Percentiles rank a stretch among this genome's conserved stretches.
Conservation (phyloP, 2,888 invertebrate species). For the Adelognathus sp. region DNA sequence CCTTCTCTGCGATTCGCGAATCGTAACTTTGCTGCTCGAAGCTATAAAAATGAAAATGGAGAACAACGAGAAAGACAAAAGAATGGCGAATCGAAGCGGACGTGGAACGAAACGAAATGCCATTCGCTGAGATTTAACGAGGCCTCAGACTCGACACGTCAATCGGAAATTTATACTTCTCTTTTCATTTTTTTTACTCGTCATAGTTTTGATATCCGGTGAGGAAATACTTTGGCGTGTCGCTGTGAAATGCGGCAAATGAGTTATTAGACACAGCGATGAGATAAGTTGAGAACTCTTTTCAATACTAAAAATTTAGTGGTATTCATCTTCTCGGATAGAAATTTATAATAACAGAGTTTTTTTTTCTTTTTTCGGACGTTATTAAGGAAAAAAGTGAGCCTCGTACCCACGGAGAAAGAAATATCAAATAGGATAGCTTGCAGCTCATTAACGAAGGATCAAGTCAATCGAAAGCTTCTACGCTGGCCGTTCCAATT, state of each 20-base stretch:
- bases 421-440: neutral
- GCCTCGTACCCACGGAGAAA: neutral
- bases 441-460: constrained; percentile 1
- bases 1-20: neutral
- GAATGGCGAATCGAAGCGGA: neutral
- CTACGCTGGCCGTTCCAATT: constrained; percentile 32
- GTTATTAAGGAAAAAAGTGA: neutral
- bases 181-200: constrained; percentile 3
- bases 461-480: constrained; percentile 46
- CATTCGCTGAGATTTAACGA: constrained; percentile 7
- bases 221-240: too few species aligned
- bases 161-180: too few species aligned
- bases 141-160: neutral
- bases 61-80: neutral
- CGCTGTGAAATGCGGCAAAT: neutral
- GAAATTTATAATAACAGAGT: neutral
- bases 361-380: too few species aligned
- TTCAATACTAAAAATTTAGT: neutral
- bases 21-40: constrained; percentile 6
- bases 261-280: constrained; percentile 5
- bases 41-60: neutral
- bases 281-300: neutral
- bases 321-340: neutral
- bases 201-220: constrained; percentile 11
- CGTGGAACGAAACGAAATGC: constrained; percentile 8